Evolutionary conservation across 2,113 vertebrate genomes (phyloP).

Genomic region (Ictalurus punctatus): DNA sequence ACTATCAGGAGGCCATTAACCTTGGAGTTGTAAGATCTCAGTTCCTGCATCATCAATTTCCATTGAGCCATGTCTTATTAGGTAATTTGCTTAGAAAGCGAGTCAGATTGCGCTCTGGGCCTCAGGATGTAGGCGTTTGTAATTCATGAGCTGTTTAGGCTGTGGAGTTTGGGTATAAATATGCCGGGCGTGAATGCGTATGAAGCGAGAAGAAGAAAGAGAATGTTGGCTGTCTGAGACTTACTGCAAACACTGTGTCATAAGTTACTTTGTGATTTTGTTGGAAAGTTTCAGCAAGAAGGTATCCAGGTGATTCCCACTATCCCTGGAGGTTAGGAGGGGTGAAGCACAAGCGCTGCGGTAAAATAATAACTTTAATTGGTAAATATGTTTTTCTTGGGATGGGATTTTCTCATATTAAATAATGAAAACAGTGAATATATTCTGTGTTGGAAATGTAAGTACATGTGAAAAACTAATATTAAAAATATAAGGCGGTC

Average conservation of each 20-base stretch:
- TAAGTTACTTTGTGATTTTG: background rate
- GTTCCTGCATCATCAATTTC: background rate
- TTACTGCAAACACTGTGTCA: background rate
- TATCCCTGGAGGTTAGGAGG: background rate
- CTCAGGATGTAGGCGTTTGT: background rate
- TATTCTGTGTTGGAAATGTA: background rate
- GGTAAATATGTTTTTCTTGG: background rate
- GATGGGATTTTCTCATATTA: background rate
- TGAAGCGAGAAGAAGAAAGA: background rate
- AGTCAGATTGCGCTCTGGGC: slow-evolving; percentile 5
- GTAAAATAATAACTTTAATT: too few species aligned
- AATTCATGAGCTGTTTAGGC: background rate
- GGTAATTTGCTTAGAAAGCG: background rate
- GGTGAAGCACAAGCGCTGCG: background rate
- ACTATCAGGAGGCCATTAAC: background rate
- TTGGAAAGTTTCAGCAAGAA: background rate
- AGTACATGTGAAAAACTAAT: background rate
- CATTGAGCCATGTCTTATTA: background rate
- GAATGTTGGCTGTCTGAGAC: background rate
- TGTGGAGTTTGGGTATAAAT: background rate
- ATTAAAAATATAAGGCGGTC: background rate
- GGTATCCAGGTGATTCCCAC: background rate
- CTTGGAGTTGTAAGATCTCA: background rate
- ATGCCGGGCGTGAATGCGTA: background rate
- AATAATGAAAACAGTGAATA: background rate